Base-by-base conservation (phyloP, 2,113 vertebrate species). In the Zosterops japonicus region DNA sequence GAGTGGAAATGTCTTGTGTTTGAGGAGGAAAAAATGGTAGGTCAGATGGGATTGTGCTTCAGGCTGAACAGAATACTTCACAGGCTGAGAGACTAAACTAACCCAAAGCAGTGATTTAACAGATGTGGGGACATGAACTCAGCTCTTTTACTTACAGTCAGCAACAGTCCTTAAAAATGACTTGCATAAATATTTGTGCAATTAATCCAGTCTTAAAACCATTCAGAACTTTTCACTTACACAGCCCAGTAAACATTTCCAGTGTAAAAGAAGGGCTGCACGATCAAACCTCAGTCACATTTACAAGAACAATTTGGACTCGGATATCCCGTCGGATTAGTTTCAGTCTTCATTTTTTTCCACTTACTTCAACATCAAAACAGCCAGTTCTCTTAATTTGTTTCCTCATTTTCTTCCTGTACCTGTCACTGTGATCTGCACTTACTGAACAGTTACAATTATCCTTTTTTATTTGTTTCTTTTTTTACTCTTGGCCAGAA, bases 181-280 rank as follows among this genome's bases (percentile, higher is more conserved):
- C 79, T 88, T 56, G 33, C 44, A 93, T 89, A 93, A 95, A 88
- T 91, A 91, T 88, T 94, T 95, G 70, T 72, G 56, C 53, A 80
- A 86, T 91, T 94, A 95, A 93, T 67, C 67, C 83, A 90, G 63
- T 50, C 29, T 88, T 67, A 88, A 91, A 93, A 52, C 39, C 39
- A 61, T 69, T 57, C 24, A 74, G 74, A 60, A 53, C 16, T 70
- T 92, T 85, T 69, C 57, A 83, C 46, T 93, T 78, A 33, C 3
- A 49, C 27, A 39, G 42, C 41, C 65, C 75, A 88, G 68, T 74
- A 67, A 80, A 83, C 46, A 70, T 60, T 56, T 55, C 56, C 87
- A 88, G 50, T 5, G 14, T 28, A 33, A 42, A 71, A 80, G 46
- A 69, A 47, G 16, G 8, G n/a, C 56, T 81, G 29, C 49, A 68